Evolutionary conservation across 2,113 vertebrate species (phyloP).

Genomic region (Stomatorhinus ivindoensis): DNA sequence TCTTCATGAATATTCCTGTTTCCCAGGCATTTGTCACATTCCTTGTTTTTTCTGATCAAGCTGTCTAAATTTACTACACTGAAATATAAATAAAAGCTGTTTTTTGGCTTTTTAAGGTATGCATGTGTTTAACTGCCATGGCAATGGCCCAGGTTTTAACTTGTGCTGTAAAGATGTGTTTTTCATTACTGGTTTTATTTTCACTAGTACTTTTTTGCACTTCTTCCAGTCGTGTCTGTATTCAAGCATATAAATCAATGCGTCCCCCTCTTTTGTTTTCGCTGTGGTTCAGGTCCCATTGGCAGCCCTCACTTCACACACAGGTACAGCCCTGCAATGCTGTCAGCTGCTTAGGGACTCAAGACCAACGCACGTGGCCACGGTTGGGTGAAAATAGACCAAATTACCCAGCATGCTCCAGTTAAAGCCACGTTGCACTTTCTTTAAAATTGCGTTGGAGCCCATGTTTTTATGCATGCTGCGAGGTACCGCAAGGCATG

Average conservation of each 20-base stretch:
- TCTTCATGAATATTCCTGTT: background rate
- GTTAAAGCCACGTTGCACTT: slow-evolving; percentile 26
- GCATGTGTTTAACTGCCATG: background rate
- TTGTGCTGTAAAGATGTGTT: background rate
- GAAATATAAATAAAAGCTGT: background rate
- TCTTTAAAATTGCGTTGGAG: slow-evolving; percentile 23
- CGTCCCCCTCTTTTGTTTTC: background rate
- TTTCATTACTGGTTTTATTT: background rate
- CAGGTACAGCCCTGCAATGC: slow-evolving; percentile 29
- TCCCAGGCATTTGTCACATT: background rate
- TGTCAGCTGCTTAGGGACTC: slow-evolving; percentile 34
- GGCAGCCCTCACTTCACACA: background rate
- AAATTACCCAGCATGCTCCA: slow-evolving; percentile 25
- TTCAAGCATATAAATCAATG: background rate
- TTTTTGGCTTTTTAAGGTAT: background rate
- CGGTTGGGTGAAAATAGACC: slow-evolving; percentile 27
- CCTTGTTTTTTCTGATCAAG: background rate
- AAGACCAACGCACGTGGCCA: slow-evolving; percentile 34
- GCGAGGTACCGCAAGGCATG: background rate
- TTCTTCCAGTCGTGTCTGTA: background rate
- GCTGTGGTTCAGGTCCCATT: background rate
- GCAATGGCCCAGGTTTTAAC: background rate
- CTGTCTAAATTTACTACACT: background rate
- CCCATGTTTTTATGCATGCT: background rate
- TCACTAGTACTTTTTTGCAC: no score